Conservation (phyloP, 2,113 vertebrate species). For the Fulica atra region DNA sequence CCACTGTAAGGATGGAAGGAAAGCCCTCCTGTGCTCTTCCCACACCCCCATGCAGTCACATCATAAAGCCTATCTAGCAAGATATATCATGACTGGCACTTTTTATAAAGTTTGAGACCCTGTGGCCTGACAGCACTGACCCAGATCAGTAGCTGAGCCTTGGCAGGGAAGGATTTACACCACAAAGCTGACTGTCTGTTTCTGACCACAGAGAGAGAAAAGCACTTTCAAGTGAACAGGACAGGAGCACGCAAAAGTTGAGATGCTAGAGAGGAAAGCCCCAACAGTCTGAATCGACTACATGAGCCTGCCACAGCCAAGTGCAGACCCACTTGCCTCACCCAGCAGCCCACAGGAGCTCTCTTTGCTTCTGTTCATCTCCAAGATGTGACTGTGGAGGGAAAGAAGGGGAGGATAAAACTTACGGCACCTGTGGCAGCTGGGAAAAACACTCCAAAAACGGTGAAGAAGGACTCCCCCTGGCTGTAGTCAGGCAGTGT, state of each 20-base stretch:
- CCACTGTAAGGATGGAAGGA: background rate
- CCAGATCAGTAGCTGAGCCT: background rate
- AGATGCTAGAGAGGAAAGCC: background rate
- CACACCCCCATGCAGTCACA: background rate
- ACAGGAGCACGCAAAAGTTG: background rate
- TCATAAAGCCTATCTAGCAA: background rate
- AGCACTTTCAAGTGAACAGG: background rate
- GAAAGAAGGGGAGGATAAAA: background rate
- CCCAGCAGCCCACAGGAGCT: background rate
- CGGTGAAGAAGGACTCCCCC: slow-evolving; percentile 93
- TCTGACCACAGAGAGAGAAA: background rate
- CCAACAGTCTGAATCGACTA: background rate
- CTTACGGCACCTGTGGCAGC: slow-evolving; percentile 89
- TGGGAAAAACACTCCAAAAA: slow-evolving; percentile 97
- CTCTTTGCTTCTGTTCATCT: background rate
- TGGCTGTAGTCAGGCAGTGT: slow-evolving; percentile 87
- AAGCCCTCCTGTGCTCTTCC: background rate
- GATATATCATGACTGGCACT: background rate
- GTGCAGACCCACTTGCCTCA: fast-evolving
- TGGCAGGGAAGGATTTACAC: background rate
- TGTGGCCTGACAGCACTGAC: background rate
- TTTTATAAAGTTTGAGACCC: background rate
- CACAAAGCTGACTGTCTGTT: background rate
- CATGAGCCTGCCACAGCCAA: background rate
- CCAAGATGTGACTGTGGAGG: fast-evolving